Evolutionary conservation across 1,140 invertebrate species (phyloP), one percentile per base, ranked within the genome.

Genomic region (Platyscapa corneri): DNA sequence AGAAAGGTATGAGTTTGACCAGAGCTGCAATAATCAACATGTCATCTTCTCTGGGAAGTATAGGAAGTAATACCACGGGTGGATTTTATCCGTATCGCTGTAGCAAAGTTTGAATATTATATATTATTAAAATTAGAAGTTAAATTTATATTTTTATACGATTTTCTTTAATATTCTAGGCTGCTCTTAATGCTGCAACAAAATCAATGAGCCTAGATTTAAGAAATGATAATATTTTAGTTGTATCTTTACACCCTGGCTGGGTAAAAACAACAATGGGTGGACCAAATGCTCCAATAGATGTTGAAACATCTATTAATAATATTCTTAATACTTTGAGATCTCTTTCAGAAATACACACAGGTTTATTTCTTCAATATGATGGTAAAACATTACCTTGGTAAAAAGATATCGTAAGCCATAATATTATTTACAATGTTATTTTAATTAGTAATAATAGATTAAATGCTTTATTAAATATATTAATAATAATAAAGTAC

Each of bases 261-360:
- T 98, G 97, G 97, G 97, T 98, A 0, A 95, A 96, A 89, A 98
- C 98, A 0, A 96, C 97, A 84, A 97, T 98, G 97, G 97, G 97
- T 8, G 97, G 97, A 18, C 91, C 92, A 75, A 96, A 96, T 88
- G 98, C 97, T 3, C 95, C 95, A 0, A 89, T 98, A 20, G 95
- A 96, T 81, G 91, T 97, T 20, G 93, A 96, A 67, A 94, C 95
- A 3, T 96, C 96, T 89, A 94, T 95, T 0, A 87, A 87, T 0
- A 92, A 94, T 14, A 96, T 98, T 42, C 90, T 98, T 12, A 91
- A 95, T 20, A 95, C 96, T 1, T 90, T 98, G 20, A 86, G 93
- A 53, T 93, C 91, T 1, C 90, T 98, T 1, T 93, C 93, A 30
- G 95, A 96, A 85, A 88, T 94, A 65, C 94, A 97, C 79, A 96